phyloP scores from a whole-genome alignment of 2,888 invertebrate species.

The Microplitis manilae region DNA sequence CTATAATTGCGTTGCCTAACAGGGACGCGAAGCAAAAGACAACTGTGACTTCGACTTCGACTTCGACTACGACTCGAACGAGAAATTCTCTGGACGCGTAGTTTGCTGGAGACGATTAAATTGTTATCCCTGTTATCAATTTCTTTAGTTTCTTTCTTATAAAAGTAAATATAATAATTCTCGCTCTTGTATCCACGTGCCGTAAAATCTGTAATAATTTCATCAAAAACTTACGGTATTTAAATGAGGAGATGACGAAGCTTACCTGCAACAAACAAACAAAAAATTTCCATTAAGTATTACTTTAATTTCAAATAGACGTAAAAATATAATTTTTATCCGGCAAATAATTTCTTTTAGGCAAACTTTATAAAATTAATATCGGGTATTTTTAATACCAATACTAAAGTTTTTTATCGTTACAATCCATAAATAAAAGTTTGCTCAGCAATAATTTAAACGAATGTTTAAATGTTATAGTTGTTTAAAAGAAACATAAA shows the following conservation, averaged over 20 bases:
- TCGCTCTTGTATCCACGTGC: no score
- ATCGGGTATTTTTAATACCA: no score
- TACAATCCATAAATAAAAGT: neutral
- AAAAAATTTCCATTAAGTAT: conserved; percentile 12
- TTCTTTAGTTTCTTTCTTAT: no score
- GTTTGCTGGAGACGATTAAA: neutral
- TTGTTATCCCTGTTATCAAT: conserved; percentile 6
- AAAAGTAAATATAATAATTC: no score
- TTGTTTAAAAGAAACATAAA: neutral
- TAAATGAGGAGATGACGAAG: conserved; percentile 10
- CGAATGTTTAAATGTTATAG: neutral
- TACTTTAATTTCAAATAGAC: no score
- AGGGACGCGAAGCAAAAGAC: conserved; percentile 3
- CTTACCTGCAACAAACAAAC: conserved; percentile 59
- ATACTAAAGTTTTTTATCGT: neutral
- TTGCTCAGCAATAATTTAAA: no score
- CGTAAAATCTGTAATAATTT: no score
- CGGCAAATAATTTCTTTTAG: no score
- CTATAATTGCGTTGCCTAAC: conserved; percentile 42
- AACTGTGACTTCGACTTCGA: neutral
- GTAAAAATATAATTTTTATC: no score
- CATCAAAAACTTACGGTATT: neutral
- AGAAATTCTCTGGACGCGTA: neutral
- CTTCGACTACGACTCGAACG: neutral
- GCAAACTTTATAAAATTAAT: neutral